phyloP scores from a whole-genome alignment of 2,113 vertebrate genomes.

The Solea senegalensis region DNA sequence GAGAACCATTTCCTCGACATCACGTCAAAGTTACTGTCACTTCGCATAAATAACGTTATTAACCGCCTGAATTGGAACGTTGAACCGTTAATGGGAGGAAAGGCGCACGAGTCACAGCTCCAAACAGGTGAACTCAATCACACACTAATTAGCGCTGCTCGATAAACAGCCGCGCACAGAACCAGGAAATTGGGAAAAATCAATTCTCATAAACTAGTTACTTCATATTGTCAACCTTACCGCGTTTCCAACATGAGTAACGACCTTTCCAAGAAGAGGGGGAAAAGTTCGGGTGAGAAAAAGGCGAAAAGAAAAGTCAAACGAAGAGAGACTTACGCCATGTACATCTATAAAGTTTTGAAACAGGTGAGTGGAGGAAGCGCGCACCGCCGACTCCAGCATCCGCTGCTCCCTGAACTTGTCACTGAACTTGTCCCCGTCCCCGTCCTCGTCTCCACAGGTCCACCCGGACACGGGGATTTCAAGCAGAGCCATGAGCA shows the following conservation, averaged over 20 bases:
- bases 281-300: constrained; percentile 72
- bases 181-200: not conserved
- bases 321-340: constrained; percentile 80
- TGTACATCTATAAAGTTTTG: constrained; percentile 84
- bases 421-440: too few relatives aligned
- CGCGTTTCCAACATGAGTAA: constrained; percentile 64
- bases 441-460: constrained; percentile 30
- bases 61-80: too few relatives aligned
- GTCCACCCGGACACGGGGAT: constrained; percentile 84
- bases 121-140: constrained; percentile 56
- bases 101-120: too few relatives aligned
- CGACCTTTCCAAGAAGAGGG: constrained; percentile 79
- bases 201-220: not conserved
- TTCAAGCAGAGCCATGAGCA: constrained; percentile 83
- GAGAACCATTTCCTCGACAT: too few relatives aligned
- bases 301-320: constrained; percentile 74
- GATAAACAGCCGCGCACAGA: constrained; percentile 7
- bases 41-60: too few relatives aligned
- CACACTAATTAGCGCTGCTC: constrained; percentile 43
- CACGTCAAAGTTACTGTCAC: too few relatives aligned
- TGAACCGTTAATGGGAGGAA: too few relatives aligned
- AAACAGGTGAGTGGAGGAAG: constrained; percentile 74
- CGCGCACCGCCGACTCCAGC: too few relatives aligned
- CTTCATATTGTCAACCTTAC: not conserved
- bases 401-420: not conserved